Base-by-base conservation (phyloP, 2,113 vertebrate genomes). In the Arothron firmamentum region DNA sequence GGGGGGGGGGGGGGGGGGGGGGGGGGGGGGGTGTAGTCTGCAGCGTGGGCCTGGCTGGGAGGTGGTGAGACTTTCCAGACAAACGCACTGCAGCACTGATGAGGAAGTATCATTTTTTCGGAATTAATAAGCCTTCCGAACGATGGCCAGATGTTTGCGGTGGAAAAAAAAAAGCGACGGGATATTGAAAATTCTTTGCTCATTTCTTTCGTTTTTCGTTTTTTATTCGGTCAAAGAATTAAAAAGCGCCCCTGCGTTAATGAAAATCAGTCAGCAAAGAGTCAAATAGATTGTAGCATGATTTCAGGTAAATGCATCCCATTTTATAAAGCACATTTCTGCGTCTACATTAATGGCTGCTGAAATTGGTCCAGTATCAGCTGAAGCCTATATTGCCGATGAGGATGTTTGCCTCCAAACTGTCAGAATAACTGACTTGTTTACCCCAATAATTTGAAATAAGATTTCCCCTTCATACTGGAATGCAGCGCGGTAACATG, bases 11-110 rank as follows among this genome's bases (percentile, higher is more conserved):
- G n/a, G n/a, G n/a, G n/a, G n/a, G n/a, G n/a, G n/a, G 85, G 83
- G 92, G 92, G 89, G 85, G 84, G 88, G 88, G 61, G 51, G 85
- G 89, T 77, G 67, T 74, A 75, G 82, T 85, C 78, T 81, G 74
- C 56, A 20, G 77, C 49, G 77, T 54, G 13, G 49, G 64, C 78
- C 65, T 78, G 63, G 60, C 65, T 69, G 77, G 75, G 74, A 81
- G 71, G 87, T 87, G 90, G 67, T 45, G 59, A 78, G 54, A 59
- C 68, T 49, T 74, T 62, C 45, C 59, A 41, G 50, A 74, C 49
- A 70, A 53, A 71, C 60, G 56, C 52, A 66, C 63, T 59, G 56
- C 78, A 62, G 58, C 68, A 69, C 58, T 88, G 81, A 88, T 85
- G 84, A 87, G 87, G 78, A 90, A 90, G 85, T 85, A 81, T 83